Evolutionary conservation across 2,797 vertebrate species (phyloP), one percentile per base, ranked within the genome.

Genomic region (Caiman crocodilus): DNA sequence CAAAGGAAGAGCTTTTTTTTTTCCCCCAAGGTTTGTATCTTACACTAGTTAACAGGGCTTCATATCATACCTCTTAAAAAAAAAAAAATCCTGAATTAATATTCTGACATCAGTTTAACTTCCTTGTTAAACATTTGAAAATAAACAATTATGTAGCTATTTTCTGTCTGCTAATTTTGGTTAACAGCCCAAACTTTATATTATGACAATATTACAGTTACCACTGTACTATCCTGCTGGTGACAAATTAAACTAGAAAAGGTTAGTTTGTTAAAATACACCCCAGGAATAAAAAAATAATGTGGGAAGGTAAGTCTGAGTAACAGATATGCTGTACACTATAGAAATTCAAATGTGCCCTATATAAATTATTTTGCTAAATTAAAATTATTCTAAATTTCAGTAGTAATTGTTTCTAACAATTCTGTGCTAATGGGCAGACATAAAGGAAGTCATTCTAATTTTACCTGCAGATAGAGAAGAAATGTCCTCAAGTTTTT

Each of bases 391-490:
- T 89, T 94, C 11, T 79, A 83, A 82, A 80, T 67, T n/a, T 16
- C 35, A 42, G 59, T 17, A 78, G 88, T 84, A 6, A 16, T 11
- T 85, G 0, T 5, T 30, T 79, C 86, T 76, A 87, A 11, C 9
- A 71, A 80, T 82, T 87, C 63, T 86, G 9, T 78, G 14, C 71
- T 77, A 57, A 79, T 20, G 18, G 56, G 4, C 17, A 91, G 63
- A 28, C 0, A 3, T 5, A 79, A 4, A 89, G 18, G 12, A 78
- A 93, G 3, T 10, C 88, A 20, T 79, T 82, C 59, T 87, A 57
- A 88, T 84, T 91, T 97, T 96, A 98, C 98, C 98, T 97, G 94
- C 93, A 42, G 96, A 90, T 96, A 94, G 30, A 9, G 87, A 82
- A 69, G 94, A 60, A 25, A 82, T 86, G 14, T 97, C 95, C 56